Evolutionary conservation across 2,888 invertebrate species (phyloP), one percentile per base, ranked within the genome.

Genomic region (Microchrysa polita): DNA sequence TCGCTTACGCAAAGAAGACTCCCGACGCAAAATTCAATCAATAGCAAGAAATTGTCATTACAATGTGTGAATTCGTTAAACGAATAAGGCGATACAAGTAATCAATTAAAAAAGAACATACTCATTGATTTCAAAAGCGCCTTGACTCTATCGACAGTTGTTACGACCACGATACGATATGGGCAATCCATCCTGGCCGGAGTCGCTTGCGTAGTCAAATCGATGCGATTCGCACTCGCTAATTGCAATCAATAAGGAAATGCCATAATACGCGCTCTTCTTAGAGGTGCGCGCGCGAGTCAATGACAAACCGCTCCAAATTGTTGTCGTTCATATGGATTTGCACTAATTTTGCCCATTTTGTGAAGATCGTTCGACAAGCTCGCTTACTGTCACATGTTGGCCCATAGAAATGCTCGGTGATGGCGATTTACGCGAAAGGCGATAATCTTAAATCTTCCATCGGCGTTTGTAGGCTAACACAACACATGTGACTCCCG

Each of bases 51-150:
- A 59, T 60, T 72, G 72, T 72, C 72, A 72, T 60, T n/a, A 60
- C 60, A 72, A 72, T 72, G 72, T 72, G 72, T 72, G 72, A 72
- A 72, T 59, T 44, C 44, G 60, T 59, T 57, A 42, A 34, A 60
- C 72, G 44, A 72, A 72, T 60, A 72, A 72, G 72, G 72, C 60
- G 60, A 72, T 20, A 59, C 72, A 7, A 72, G 57, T 72, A 72
- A 72, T 72, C 72, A 72, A 72, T 72, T 72, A 72, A 72, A 71
- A n/a, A 72, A 48, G 59, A 69, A 69, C 40, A 57, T 55, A n/a
- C n/a, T 69, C 48, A 42, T 55, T 69, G 27, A 7, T 34, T 34
- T 34, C 4, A n/a, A 7, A 34, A 5, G 27, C 27, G 7, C 27
- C 27, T 34, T 34, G 27, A 34, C 27, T n/a, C n/a, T 34, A 34